phyloP scores from a whole-genome alignment of 2,888 invertebrate species.

The Drosophila birchii region DNA sequence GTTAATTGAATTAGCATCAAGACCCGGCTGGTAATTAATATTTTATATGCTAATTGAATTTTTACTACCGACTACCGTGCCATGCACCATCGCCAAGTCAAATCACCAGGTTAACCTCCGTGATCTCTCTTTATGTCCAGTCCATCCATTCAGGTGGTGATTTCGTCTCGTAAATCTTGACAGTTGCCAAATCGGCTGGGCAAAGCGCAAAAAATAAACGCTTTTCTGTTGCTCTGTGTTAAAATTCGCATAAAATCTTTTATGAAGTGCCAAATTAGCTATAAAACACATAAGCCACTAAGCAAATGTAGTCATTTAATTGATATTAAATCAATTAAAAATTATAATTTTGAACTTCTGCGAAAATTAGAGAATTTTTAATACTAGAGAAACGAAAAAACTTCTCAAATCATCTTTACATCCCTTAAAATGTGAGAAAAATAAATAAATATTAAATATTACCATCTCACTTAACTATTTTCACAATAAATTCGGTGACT shows the following conservation, averaged over 20 bases:
- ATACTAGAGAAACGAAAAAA: no score
- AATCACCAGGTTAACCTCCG: conserved; percentile 51
- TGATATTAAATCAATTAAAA: conserved; percentile 22
- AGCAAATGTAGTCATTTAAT: conserved; percentile 4
- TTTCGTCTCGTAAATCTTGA: conserved; percentile 53
- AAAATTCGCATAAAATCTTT: conserved; percentile 39
- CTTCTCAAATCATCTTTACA: no score
- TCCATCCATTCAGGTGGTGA: conserved; percentile 21
- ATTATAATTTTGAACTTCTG: neutral
- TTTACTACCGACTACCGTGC: conserved; percentile 67
- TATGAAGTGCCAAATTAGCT: conserved; percentile 75
- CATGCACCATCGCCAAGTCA: conserved; percentile 41
- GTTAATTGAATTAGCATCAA: conserved; percentile 72
- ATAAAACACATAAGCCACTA: conserved; percentile 53
- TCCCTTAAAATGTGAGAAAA: neutral
- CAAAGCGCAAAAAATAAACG: conserved; percentile 41
- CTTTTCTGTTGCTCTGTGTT: conserved; percentile 29
- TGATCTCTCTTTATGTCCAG: conserved; percentile 52
- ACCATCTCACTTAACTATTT: neutral
- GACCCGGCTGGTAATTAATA: conserved; percentile 65
- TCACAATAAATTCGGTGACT: conserved; percentile 13
- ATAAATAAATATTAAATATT: neutral
- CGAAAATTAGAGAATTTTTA: neutral
- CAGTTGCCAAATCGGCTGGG: conserved; percentile 61
- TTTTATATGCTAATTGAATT: conserved; percentile 69